Conservation (phyloP, 2,888 invertebrate genomes). For the Hololepta plana region DNA sequence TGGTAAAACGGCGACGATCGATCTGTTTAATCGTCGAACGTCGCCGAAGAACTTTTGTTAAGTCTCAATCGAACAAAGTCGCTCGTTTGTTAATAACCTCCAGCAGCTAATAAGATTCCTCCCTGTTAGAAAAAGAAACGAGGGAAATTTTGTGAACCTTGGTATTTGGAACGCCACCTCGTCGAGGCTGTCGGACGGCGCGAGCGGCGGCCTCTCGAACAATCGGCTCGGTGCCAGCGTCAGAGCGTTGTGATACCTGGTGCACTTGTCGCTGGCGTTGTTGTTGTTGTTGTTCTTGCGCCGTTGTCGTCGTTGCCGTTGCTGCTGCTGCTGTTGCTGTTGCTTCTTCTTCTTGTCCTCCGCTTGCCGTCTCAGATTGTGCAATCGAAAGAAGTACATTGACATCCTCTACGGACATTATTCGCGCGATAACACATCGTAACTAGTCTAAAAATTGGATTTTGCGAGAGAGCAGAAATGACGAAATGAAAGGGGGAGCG, state of each 20-base stretch:
- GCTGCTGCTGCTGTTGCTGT: slow-evolving; percentile 13
- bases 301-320: slow-evolving; percentile 20
- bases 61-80: too few species aligned
- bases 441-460: too few species aligned
- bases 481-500: too few species aligned
- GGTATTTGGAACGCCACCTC: slow-evolving; percentile 86
- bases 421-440: too few species aligned
- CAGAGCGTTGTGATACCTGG: slow-evolving; percentile 37
- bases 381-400: slow-evolving; percentile 89
- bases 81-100: too few species aligned
- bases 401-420: slow-evolving; percentile 54
- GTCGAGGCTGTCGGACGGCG: slow-evolving; percentile 75
- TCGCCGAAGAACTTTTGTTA: too few species aligned
- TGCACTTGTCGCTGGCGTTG: slow-evolving; percentile 5
- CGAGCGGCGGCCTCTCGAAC: slow-evolving; percentile 69
- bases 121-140: too few species aligned
- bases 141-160: slow-evolving; percentile 40
- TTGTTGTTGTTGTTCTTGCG: too few species aligned
- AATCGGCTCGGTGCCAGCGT: slow-evolving; percentile 62
- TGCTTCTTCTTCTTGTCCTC: slow-evolving; percentile 52
- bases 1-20: too few species aligned
- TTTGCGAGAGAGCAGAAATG: too few species aligned
- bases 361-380: slow-evolving; percentile 74
- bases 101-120: too few species aligned
- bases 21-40: too few species aligned